Evolutionary conservation across 2,113 vertebrate genomes (phyloP), one percentile per base, ranked within the genome.

Genomic region (Echinops telfairi): DNA sequence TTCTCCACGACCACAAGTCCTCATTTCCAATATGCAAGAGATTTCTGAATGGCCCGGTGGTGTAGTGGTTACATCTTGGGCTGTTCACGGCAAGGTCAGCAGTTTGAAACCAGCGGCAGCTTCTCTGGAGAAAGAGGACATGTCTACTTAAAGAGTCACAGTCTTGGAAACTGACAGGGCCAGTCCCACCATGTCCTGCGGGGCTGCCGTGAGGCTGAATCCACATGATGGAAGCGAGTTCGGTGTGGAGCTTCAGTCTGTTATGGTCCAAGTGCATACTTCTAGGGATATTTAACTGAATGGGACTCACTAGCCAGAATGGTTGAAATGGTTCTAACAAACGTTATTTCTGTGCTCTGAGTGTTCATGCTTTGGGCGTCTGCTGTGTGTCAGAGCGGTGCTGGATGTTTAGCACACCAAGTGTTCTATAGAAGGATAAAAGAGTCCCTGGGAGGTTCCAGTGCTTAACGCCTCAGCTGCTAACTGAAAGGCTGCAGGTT

Each of bases 21-120:
- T 91, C 23, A 27, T 75, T 93, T 94, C 64, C 80, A 27, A 73
- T 78, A 86, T 31, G 75, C 92, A 71, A 38, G 71, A 62, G 19
- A 58, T 94, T 94, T 81, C 89, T 87, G 58, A 95, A 36, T 89
- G 79, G 31, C 33, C 83, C 88, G 47, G 47, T 53, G 47, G 47
- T 53, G 47, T 53, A 53, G 47, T 53, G 47, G 47, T 53, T 53
- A 14, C 47, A 9, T 53, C 47, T 53, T 53, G 47, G 47, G 47
- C 47, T 53, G 47, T 53, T 53, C 47, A 53, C 10, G 1, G 9
- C 10, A 53, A 53, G 47, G 47, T 53, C 47, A 53, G 47, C 47
- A 53, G 47, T 53, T 53, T 53, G 12, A 53, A 53, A 53, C 47
- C 47, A 53, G 47, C 47, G 12, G 47, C 47, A 53, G 47, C 47